Evolutionary conservation across 2,797 vertebrate genomes (phyloP), one percentile per base, ranked within the genome.

Genomic region (Stomatorhinus walkeri): DNA sequence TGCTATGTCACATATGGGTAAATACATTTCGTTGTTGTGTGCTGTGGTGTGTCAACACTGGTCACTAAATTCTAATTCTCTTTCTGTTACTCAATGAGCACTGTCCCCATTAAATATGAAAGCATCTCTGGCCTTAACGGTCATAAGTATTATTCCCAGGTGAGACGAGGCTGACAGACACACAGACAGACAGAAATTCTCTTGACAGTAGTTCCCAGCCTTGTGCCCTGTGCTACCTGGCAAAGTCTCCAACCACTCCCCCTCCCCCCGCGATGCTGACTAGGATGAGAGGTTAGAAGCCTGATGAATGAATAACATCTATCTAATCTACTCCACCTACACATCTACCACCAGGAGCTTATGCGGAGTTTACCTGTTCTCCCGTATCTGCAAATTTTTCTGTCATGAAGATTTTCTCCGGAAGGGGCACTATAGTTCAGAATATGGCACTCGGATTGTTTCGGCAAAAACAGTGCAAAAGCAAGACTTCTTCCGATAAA

Each of bases 321-420:
- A 40, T 32, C 88, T 91, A 89, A 90, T 40, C 49, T 87, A 87
- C 24, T 87, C 3, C 36, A 72, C 51, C 51, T 52, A 52, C 12
- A 72, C 28, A 68, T 72, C 32, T 89, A 22, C 54, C 81, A 88
- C 59, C 8, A n/a, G 40, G 19, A 46, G 76, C 8, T 81, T 46
- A n/a, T 81, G 76, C 0, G 19, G 36, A 81, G 36, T 9, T 81
- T n/a, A 46, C 40, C 6, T 46, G 72, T 79, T 43, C 16, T 79
- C 72, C 72, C 2, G 19, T 10, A 76, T 76, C 36, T 36, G 64
- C 64, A 2, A 36, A 46, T 81, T 46, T 81, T 81, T 46, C 76
- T 81, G 76, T 81, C 8, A 43, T 81, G n/a, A 46, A 46, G 1
- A 81, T 81, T 46, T 19, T n/a, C 40, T 81, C 40, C 76, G 46